These are phyloP conservation scores for Damaliscus lunatus DNA, from an alignment of 2,113 vertebrate genomes.

Conservation along the genomic window DNA sequence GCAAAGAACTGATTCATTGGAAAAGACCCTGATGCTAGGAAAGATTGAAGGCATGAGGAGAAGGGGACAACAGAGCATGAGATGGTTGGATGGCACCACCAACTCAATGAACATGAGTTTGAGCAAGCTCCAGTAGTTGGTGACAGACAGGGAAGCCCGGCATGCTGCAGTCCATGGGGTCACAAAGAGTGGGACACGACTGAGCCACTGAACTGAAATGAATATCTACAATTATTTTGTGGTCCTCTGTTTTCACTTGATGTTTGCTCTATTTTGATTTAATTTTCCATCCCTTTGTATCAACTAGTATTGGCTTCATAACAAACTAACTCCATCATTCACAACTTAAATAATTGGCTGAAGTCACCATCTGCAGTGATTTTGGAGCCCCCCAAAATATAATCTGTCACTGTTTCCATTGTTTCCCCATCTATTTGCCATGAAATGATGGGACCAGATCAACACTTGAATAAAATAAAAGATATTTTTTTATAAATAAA, in stretches of 20 bases:
- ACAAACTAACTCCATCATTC: neutral
- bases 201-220: neutral
- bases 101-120: neutral
- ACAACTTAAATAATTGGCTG: neutral
- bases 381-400: neutral
- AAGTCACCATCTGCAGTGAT: neutral
- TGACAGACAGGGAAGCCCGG: neutral
- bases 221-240: neutral
- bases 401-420: neutral
- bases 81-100: neutral
- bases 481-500: neutral
- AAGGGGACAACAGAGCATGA: neutral
- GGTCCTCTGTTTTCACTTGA: neutral
- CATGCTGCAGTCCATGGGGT: neutral
- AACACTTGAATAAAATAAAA: neutral
- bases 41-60: neutral
- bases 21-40: neutral
- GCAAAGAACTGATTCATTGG: neutral
- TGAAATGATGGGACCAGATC: neutral
- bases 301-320: neutral
- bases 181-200: accelerated
- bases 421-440: neutral
- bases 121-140: neutral
- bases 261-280: slow-evolving; percentile 14
- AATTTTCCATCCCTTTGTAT: neutral